Evolutionary conservation across 2,797 vertebrate genomes (phyloP), one percentile per base, ranked within the genome.

Genomic region (Rhyacichthys aspro): DNA sequence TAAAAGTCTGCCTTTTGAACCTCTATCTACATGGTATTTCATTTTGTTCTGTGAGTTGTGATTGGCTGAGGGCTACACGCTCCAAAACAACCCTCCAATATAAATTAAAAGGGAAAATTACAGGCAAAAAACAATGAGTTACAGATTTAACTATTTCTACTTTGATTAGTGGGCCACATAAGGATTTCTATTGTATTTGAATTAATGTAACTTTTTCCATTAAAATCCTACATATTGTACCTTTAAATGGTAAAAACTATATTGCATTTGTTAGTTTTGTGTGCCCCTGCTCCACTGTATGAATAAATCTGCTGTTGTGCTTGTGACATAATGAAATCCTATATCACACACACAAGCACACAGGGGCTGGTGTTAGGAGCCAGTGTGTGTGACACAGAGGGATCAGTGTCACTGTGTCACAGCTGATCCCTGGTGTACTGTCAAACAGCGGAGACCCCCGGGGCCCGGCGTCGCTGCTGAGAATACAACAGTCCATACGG

Each of bases 361-460:
- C 49, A 63, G 59, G 70, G 65, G 55, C 52, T 68, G 70, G 70
- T 66, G 65, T 76, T 53, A 64, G 66, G 55, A 63, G 43, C 43
- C 48, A 43, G 59, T 59, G 77, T 82, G 76, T 83, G 80, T 76
- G 78, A 84, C 79, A 87, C 72, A 73, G 79, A 74, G 78, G 79
- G 85, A 86, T 78, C 63, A 48, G 87, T 86, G 87, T 90, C 86
- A 89, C 59, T 43, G 87, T 90, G 85, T 87, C 88, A 88, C 82
- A 81, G 84, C 83, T 89, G 88, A 91, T 92, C 90, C 88, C 86
- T 78, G 72, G 84, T 90, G 88, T 88, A 78, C 87, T 79, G 84
- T 85, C 87, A 90, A 83, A 91, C 88, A 86, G 86, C 81, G 84
- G 85, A 86, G 84, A 79, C 84, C 89, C 85, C 86, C 73, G 82